Conservation (phyloP, 2,888 invertebrate genomes). For the Cheilosia vernalis region DNA sequence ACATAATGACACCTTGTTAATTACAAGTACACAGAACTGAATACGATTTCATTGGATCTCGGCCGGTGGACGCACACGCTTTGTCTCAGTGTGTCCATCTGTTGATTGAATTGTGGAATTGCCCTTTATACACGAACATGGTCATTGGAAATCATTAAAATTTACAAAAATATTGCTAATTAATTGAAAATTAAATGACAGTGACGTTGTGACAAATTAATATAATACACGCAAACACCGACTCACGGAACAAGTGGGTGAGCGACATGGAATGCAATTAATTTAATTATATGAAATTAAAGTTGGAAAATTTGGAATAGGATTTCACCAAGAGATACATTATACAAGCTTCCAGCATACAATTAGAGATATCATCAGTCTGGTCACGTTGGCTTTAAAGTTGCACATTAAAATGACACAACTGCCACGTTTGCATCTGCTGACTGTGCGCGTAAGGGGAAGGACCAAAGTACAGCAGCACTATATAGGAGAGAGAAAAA, state of each 20-base stretch:
- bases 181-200: constrained; percentile 59
- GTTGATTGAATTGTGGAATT: constrained; percentile 65
- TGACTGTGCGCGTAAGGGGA: constrained; percentile 22
- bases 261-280: constrained; percentile 27
- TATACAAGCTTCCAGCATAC: constrained; percentile 34
- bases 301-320: constrained; percentile 36
- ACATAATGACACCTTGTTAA: constrained; percentile 33
- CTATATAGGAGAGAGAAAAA: not conserved
- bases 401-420: constrained; percentile 74
- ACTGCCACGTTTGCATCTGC: constrained; percentile 73
- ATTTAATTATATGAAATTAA: constrained; percentile 67
- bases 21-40: constrained; percentile 26
- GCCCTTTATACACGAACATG: constrained; percentile 45
- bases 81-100: constrained; percentile 53
- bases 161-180: constrained; percentile 40
- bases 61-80: constrained; percentile 26
- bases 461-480: constrained; percentile 14
- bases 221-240: too few relatives aligned
- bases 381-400: constrained; percentile 71
- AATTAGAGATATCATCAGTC: constrained; percentile 68
- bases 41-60: constrained; percentile 14
- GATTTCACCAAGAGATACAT: constrained; percentile 40
- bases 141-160: constrained; percentile 45
- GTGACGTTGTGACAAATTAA: not conserved
- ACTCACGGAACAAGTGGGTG: not conserved